Evolutionary conservation across 2,113 vertebrate genomes (phyloP).

Genomic region (Phylloscopus trochiloides): DNA sequence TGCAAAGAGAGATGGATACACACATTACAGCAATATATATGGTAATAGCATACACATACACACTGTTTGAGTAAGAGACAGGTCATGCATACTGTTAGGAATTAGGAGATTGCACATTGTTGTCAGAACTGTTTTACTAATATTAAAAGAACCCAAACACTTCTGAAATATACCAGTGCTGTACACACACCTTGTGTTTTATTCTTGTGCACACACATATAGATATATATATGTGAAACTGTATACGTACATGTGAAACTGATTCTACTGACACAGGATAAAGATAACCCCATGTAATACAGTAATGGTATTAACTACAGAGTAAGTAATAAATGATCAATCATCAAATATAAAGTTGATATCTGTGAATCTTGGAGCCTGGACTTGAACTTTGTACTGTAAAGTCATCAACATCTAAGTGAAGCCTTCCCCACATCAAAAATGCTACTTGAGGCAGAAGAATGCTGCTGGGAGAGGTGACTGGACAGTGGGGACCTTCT

Average conservation of each 20-base stretch:
- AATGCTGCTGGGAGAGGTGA: rapidly evolving
- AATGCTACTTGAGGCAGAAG: neutral
- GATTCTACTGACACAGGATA: neutral
- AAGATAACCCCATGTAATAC: neutral
- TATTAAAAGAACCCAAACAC: neutral
- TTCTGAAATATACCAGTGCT: neutral
- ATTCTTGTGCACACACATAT: neutral
- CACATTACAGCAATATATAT: neutral
- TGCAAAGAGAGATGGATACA: neutral
- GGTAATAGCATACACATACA: neutral
- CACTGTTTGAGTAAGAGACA: neutral
- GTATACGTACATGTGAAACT: neutral
- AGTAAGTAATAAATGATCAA: neutral
- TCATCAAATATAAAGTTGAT: neutral
- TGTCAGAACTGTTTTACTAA: neutral
- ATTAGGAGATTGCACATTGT: neutral
- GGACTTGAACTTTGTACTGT: neutral
- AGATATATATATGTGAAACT: neutral
- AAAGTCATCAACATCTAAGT: neutral
- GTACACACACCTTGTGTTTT: neutral
- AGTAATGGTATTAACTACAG: neutral
- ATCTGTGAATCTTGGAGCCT: neutral
- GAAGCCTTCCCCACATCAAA: neutral
- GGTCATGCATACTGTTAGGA: neutral
- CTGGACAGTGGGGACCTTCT: neutral